These are phyloP conservation scores for Trichogramma dendrolimi DNA, from an alignment of 2,888 invertebrate genomes.

Conservation along the genomic window DNA sequence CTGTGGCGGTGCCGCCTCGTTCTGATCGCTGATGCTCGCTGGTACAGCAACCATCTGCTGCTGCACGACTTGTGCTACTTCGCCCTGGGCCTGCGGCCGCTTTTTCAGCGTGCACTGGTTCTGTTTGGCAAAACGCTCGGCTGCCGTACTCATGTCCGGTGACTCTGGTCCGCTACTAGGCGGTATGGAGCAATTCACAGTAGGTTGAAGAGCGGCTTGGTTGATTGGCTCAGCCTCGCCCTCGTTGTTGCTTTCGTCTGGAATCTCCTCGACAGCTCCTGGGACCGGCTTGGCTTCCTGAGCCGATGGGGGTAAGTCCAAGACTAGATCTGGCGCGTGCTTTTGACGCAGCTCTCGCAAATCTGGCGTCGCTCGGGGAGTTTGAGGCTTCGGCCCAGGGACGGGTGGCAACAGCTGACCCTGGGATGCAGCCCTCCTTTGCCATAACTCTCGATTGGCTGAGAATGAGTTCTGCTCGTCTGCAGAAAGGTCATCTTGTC, in stretches of 20 bases:
- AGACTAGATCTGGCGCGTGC: constrained; percentile 75
- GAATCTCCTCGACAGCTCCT: constrained; percentile 35
- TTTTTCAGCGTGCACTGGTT: constrained; percentile 76
- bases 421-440: constrained; percentile 59
- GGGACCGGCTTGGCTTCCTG: constrained; percentile 45
- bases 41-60: not conserved
- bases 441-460: constrained; percentile 61
- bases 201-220: constrained; percentile 31
- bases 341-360: constrained; percentile 55
- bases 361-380: constrained; percentile 50
- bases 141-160: constrained; percentile 68
- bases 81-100: constrained; percentile 33
- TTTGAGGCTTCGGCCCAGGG: constrained; percentile 46
- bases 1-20: not conserved
- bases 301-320: constrained; percentile 68
- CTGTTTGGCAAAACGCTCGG: constrained; percentile 74
- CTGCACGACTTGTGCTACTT: constrained; percentile 21
- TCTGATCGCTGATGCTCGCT: not conserved
- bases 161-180: constrained; percentile 54
- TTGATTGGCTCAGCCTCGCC: constrained; percentile 33
- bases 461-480: constrained; percentile 48
- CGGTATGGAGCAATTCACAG: constrained; percentile 48
- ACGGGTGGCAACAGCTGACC: constrained; percentile 45
- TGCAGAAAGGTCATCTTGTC: constrained; percentile 14
- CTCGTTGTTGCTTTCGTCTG: constrained; percentile 2